These are phyloP conservation scores for Cydia pomonella DNA, from an alignment of 1,140 invertebrate genomes.

Conservation along the genomic window DNA sequence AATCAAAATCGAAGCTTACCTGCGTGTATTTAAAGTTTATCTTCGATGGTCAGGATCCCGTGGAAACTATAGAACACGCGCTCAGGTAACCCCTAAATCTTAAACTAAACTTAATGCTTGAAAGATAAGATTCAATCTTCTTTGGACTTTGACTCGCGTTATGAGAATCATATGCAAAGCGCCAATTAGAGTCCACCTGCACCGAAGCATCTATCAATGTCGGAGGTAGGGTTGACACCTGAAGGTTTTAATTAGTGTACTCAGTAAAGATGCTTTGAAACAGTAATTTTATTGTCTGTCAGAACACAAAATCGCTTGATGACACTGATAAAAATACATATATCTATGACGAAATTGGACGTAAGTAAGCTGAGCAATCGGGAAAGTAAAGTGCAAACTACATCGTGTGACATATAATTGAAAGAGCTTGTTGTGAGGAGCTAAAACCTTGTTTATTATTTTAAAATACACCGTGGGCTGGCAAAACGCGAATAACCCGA, in stretches of 20 bases:
- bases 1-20: not conserved
- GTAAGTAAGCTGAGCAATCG: too few relatives aligned
- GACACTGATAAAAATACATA: too few relatives aligned
- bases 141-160: not conserved
- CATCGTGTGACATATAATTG: too few relatives aligned
- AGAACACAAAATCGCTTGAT: not conserved
- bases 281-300: not conserved
- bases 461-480: too few relatives aligned
- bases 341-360: too few relatives aligned
- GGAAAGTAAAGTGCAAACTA: too few relatives aligned
- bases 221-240: constrained; percentile 13
- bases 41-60: not conserved
- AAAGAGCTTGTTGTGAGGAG: too few relatives aligned
- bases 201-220: constrained; percentile 46
- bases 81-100: not conserved
- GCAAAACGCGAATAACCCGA: too few relatives aligned
- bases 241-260: not conserved
- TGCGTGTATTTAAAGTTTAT: not conserved
- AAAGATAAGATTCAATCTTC: not conserved
- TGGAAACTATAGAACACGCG: not conserved
- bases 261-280: not conserved
- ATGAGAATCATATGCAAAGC: constrained; percentile 50
- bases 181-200: constrained; percentile 56
- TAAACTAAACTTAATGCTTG: not conserved
- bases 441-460: too few relatives aligned